Evolutionary conservation across 2,797 vertebrate species (phyloP), one percentile per base, ranked within the genome.

Genomic region (Chelidonichthys spinosus): DNA sequence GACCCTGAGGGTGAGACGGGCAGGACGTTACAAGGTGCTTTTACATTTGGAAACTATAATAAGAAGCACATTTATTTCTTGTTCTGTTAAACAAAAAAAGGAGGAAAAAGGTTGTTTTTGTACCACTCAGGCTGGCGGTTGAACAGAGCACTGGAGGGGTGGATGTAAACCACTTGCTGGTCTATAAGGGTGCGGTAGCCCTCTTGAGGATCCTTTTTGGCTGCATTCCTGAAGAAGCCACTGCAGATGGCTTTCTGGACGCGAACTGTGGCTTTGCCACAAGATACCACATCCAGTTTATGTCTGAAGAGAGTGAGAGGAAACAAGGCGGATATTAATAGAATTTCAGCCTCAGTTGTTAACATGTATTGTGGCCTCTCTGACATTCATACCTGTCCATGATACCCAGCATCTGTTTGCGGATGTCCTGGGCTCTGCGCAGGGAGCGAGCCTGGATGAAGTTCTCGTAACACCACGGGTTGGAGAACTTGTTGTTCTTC

Each of bases 401-500:
- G 84, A 99, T 99, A 14, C 98, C 98, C 92, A 99, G 72, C 98
- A 99, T 99, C 93, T 99, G 98, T 77, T 99, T 99, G 88, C 98
- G 97, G 83, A 99, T 99, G 87, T 99, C 98, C 90, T 99, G 98
- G 0, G 95, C 97, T 50, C 98, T 90, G 43, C 97, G 96, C 33
- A 99, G 93, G 7, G 98, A 99, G 33, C 98, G 95, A 0, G 98
- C 98, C 90, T 99, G 98, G 87, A 99, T 99, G 52, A 99, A 99
- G 69, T 99, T 99, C 88, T 99, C 98, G 0, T 99, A 99, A 87
- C 98, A 99, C 98, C 98, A 99, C 3, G 98, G 97, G 88, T 98
- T 99, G 80, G 98, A 98, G 91, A 99, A 99, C 87, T 99, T 99
- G 83, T 99, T 99, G 82, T 99, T 99, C 90, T 99, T 99, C 98